Percentiles rank a stretch among this genome's conserved stretches.
phyloP scores from a whole-genome alignment of 2,113 vertebrate genomes.

The Australoheros scitulus region DNA sequence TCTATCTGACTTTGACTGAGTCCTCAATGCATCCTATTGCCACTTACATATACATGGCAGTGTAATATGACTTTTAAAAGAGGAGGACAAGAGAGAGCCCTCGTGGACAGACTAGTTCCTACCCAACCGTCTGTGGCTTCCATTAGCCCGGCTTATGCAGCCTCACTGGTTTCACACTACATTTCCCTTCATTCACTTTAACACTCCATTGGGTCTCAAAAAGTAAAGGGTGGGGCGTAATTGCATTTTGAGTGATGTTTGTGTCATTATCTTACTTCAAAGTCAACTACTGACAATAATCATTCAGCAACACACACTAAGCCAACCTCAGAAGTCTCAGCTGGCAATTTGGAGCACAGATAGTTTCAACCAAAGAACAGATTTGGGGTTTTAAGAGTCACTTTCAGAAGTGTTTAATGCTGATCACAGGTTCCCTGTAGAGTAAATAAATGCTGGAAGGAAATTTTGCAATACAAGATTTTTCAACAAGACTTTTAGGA shows the following conservation, averaged over 20 bases:
- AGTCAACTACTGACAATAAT: constrained; percentile 79
- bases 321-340: constrained; percentile 51
- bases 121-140: constrained; percentile 83
- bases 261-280: constrained; percentile 85
- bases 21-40: constrained; percentile 29
- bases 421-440: constrained; percentile 1
- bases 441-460: background rate
- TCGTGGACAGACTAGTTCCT: constrained; percentile 52
- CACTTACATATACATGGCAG: background rate
- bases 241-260: constrained; percentile 90
- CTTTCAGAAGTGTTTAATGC: constrained; percentile 8
- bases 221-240: constrained; percentile 66
- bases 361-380: constrained; percentile 12
- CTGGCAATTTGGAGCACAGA: constrained; percentile 39
- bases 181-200: constrained; percentile 84
- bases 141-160: constrained; percentile 79
- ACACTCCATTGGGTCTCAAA: constrained; percentile 82
- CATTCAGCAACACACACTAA: constrained; percentile 54
- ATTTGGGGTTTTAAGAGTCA: constrained; percentile 14
- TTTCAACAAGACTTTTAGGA: background rate
- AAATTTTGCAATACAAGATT: background rate
- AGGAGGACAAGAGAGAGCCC: constrained; percentile 15
- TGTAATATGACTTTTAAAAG: constrained; percentile 73
- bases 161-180: constrained; percentile 83
- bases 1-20: constrained; percentile 37